Base-by-base conservation (phyloP, 2,888 invertebrate species). In the Oligia fasciuncula region DNA sequence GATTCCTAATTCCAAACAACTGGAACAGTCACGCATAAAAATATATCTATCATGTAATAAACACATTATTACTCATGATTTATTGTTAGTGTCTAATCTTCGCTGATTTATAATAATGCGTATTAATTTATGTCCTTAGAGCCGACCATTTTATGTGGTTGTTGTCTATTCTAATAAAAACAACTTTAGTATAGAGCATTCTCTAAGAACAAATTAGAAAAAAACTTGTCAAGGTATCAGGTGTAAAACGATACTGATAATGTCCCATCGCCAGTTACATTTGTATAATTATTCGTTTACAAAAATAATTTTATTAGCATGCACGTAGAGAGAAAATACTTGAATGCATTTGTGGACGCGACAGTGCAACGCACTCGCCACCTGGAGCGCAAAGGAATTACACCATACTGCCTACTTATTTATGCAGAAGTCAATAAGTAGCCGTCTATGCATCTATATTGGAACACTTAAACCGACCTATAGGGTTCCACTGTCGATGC, bases 401-500 rank as follows among this genome's bases (percentile, higher is more conserved):
- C 76, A 80, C 74, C 74, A 71, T 76, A 54, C 69, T 72, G 80
- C 79, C 83, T 83, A 67, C 77, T 76, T 81, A 78, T 62, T 62
- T 79, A 83, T 83, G 75, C 83, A 83, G 69, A 87, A 82, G 73
- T 85, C 80, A 81, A 81, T 87, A 90, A 79, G 68, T 85, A 84
- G 63, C 78, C 72, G 71, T 76, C 79, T 89, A 79, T 79, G 80
- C 73, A 65, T 77, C 76, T 83, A 77, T 84, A 81, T 82, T 67
- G 77, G 51, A 85, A 80, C 83, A 83, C 77, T 83, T 75, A 77
- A 63, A 73, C 69, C 79, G 69, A 74, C 84, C 86, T 87, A 83
- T 81, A 87, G 86, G 90, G 84, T 77, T 77, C 84, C 72, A 79
- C 88, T 87, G 92, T 89, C 93, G 92, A 93, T 95, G 95, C 95